Conservation (phyloP, 2,888 invertebrate genomes). For the Portevinia maculata region DNA sequence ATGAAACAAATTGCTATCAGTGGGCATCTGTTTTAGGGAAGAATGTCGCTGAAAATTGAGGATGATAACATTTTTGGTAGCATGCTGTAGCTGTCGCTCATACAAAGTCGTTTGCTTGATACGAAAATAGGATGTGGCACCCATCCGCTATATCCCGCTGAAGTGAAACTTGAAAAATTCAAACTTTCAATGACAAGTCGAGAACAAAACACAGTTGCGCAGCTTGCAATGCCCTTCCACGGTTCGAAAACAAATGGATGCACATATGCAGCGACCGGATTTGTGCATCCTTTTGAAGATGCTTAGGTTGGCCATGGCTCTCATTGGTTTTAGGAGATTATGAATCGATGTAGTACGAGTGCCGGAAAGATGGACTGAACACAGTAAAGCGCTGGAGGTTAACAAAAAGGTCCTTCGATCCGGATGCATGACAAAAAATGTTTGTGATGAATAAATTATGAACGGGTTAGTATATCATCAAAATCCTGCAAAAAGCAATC, state of each 20-base stretch:
- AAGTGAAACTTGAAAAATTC: constrained; percentile 54
- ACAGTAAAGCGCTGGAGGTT: too few relatives aligned
- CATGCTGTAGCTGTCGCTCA: constrained; percentile 15
- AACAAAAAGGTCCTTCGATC: background rate
- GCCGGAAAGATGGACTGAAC: background rate
- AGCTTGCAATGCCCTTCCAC: background rate
- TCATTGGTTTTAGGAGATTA: constrained; percentile 15
- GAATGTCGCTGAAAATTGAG: constrained; percentile 47
- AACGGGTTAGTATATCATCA: too few relatives aligned
- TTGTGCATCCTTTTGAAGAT: constrained; percentile 26
- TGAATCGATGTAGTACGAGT: constrained; percentile 11
- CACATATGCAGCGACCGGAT: constrained; percentile 5
- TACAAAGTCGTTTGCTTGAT: constrained; percentile 33
- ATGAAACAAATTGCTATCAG: constrained; percentile 53
- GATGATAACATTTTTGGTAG: constrained; percentile 58
- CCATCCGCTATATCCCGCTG: background rate
- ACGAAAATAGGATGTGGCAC: background rate
- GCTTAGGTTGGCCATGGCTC: constrained; percentile 1
- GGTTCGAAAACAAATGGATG: background rate
- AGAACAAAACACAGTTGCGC: constrained; percentile 47
- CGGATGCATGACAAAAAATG: too few relatives aligned
- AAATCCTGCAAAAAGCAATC: too few relatives aligned
- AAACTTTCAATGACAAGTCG: constrained; percentile 61
- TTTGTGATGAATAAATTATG: too few relatives aligned
- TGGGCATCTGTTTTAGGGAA: constrained; percentile 32